Evolutionary conservation across 2,888 invertebrate genomes (phyloP), one percentile per base, ranked within the genome.

Genomic region (Camponotus fellah): DNA sequence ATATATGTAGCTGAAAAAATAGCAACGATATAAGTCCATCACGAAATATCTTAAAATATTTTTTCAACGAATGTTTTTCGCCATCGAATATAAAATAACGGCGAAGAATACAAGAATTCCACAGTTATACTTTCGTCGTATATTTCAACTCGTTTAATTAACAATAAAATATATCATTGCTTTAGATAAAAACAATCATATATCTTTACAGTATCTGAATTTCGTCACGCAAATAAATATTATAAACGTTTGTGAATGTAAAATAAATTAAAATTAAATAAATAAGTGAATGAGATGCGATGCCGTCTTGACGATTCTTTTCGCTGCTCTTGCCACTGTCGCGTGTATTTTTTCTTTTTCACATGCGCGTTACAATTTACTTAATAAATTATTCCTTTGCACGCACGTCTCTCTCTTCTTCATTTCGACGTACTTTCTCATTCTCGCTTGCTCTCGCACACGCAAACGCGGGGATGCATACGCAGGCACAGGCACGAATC

Each of bases 341-440:
- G 79, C 79, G 75, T 72, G 60, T 72, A 72, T 26, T 9, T 53
- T n/a, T 53, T n/a, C n/a, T 49, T 53, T n/a, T 49, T 17, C 60
- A 43, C 58, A 58, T 26, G 21, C 77, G 76, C 71, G 60, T 17
- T 74, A 60, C 62, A 74, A 68, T 58, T 81, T 81, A 79, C 46
- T 84, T 83, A 83, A 77, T 79, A 84, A 85, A 82, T 87, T 82
- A 84, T 60, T 76, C 64, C 32, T 46, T 64, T 53, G 66, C 84
- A 66, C 74, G 74, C 46, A 49, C 49, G 49, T 88, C 85, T 82
- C 87, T 46, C 46, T 14, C 46, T 46, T 77, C 87, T 72, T 56
- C 80, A 82, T 76, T 84, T 82, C 82, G 62, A 64, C 84, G 32
- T 32, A 37, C 17, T 49, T 58, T 37, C 58, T 37, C 56, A 26